Evolutionary conservation across 2,888 invertebrate species (phyloP), one percentile per base, ranked within the genome.

Genomic region (Nemoura dubitans): DNA sequence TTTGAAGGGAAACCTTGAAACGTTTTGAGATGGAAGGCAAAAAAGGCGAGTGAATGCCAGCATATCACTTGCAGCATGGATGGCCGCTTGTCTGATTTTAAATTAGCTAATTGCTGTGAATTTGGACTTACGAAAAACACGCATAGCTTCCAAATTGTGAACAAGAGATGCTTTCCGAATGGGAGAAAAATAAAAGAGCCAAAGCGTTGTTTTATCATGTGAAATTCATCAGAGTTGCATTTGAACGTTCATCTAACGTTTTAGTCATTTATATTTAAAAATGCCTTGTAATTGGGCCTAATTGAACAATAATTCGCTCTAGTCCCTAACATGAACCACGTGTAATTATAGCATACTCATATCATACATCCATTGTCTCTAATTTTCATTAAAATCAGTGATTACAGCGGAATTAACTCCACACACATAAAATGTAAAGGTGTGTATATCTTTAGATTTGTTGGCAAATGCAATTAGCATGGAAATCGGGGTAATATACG

Each of bases 31-130:
- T 21, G 3, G 59, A 59, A 59, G 59, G 59, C 59, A 59, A 59
- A 59, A 36, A 59, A 59, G 59, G 21, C 59, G 59, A 7, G 59
- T 59, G 59, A 59, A 59, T 59, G 21, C 59, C 59, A 21, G 59
- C 59, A 59, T 59, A 59, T 59, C 21, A 59, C 16, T 59, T 21
- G 59, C 59, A 59, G 59, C n/a, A 59, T 59, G 59, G 59, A 59
- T 21, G 16, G 59, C 59, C 59, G 21, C 59, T 59, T 59, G 59
- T 59, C 59, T 59, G 59, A 59, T 59, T 59, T 59, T 59, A 59
- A 59, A 59, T 59, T 59, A 21, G 59, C 59, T 59, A 59, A 59
- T 59, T 59, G 59, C 59, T 59, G 59, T 59, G 59, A 59, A 59
- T 59, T 7, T 59, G 59, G 6, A 59, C 5, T 3, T 6, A 36